Evolutionary conservation across 1,140 invertebrate genomes (phyloP), one percentile per base, ranked within the genome.

Genomic region (Polypedilum pembai): DNA sequence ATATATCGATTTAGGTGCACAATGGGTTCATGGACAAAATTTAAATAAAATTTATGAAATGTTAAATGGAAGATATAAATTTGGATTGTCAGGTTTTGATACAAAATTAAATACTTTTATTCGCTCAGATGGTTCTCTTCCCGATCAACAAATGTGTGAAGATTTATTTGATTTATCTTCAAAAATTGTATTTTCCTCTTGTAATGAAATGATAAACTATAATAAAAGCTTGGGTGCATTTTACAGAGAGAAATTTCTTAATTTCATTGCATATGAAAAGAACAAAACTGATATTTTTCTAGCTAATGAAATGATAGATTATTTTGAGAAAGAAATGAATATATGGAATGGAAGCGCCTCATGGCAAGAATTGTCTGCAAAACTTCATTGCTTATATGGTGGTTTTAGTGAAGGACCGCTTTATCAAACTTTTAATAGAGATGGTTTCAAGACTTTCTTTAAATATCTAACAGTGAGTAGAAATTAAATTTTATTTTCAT

Each of bases 1-100:
- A 5, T 88, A 89, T 10, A 90, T 94, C 7, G 94, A 96, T 80
- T 76, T 95, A 15, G 94, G 94, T 5, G 93, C 91, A 20, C 91
- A 94, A 78, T 93, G 91, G 90, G 74, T 74, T 20, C 45, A 45
- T 74, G 73, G 94, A 12, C 87, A 94, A 79, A 82, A 87, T 75
- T 85, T 83, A 18, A 92, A 94, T 82, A 78, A 85, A 10, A 87
- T 92, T 0, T 93, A 86, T 78, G 81, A 90, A 74, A 77, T 89
- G 41, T 88, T 88, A 0, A 86, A 87, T 73, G 83, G 86, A 41
- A 77, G 86, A 15, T 80, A 85, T 77, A 76, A 89, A 1, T 77
- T 89, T 7, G 83, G 82, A n/a, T 76, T 76, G 73, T 78, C 78
- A 0, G 77, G 76, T 8, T 74, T 33, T 7, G 75, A 82, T 73